Evolutionary conservation across 2,797 vertebrate genomes (phyloP), one percentile per base, ranked within the genome.

Genomic region (Babyrousa celebensis): DNA sequence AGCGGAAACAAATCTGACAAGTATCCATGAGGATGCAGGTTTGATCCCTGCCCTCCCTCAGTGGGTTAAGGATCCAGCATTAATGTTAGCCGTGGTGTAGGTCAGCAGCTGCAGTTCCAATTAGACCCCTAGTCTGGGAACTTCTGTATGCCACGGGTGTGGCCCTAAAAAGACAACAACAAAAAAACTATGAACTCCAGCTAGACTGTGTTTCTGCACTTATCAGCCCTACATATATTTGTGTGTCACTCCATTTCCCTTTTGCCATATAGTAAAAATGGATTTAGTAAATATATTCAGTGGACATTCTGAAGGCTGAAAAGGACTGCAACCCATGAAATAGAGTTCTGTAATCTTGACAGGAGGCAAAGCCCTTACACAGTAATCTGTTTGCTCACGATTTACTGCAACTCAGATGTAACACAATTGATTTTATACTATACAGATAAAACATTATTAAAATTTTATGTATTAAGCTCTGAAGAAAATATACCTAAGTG

Each of bases 401-500:
- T 78, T 97, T 91, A 80, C 85, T 84, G 77, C 48, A 72, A 32
- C 90, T 75, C 20, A 12, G 62, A 71, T 12, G 60, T 77, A 85
- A 74, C 40, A 29, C 74, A 40, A 48, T 72, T 43, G 40, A 79
- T 96, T 91, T 93, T 85, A 17, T 91, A 62, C 56, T 89, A 16
- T 82, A 52, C 80, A 85, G 16, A n/a, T 80, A 23, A 84, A 89
- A 85, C 3, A 60, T 79, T 89, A 80, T 80, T 89, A 84, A 94
- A 85, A 63, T 95, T 85, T 91, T 68, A n/a, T 72, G 11, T 86
- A 32, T 96, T 96, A 72, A 80, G 27, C 56, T 80, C n/a, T 63
- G 56, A 97, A 82, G 80, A 82, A 87, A 95, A 72, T 79, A 92
- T 62, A 48, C 70, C 62, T 95, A 25, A 96, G 89, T 89, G 67